Percentiles rank a stretch among this genome's conserved stretches.
phyloP scores from a whole-genome alignment of 1,140 invertebrate species.

The Muscidifurax raptorellus region DNA sequence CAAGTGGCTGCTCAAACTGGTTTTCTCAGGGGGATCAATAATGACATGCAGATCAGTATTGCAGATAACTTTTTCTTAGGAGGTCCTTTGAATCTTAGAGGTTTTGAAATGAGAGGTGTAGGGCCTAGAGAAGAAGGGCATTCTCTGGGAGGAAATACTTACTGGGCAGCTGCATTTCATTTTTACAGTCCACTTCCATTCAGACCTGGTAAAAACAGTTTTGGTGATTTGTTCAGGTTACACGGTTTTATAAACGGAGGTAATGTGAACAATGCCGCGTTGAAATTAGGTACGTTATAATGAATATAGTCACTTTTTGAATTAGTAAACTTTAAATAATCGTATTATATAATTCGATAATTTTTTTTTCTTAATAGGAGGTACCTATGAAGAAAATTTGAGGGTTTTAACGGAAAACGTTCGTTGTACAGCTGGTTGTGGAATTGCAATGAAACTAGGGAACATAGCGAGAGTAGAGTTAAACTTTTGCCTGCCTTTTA shows the following conservation, averaged over 20 bases:
- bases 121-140: slow-evolving; percentile 87
- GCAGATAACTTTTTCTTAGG: slow-evolving; percentile 91
- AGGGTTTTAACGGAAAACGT: slow-evolving; percentile 73
- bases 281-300: slow-evolving; percentile 57
- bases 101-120: slow-evolving; percentile 88
- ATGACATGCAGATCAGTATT: slow-evolving; percentile 80
- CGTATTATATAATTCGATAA: background rate
- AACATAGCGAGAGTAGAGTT: slow-evolving; percentile 88
- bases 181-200: slow-evolving; percentile 91
- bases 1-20: slow-evolving; percentile 85
- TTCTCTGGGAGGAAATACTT: slow-evolving; percentile 82
- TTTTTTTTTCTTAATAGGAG: slow-evolving; percentile 63
- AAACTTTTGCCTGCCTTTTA: slow-evolving; percentile 76
- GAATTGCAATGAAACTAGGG: slow-evolving; percentile 86
- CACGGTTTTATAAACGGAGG: slow-evolving; percentile 92
- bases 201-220: slow-evolving; percentile 82
- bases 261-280: slow-evolving; percentile 80
- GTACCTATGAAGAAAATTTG: slow-evolving; percentile 68
- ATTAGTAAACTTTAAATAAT: background rate
- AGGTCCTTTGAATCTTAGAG: slow-evolving; percentile 88
- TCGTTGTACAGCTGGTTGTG: slow-evolving; percentile 82
- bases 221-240: slow-evolving; percentile 87
- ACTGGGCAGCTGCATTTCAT: slow-evolving; percentile 88
- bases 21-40: slow-evolving; percentile 80
- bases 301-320: slow-evolving; percentile 1